A percentile compares a stretch with the other conserved stretches of the same genome.
Evolutionary conservation across 2,113 vertebrate genomes (phyloP).

Genomic region (Anarrhichthys ocellatus): DNA sequence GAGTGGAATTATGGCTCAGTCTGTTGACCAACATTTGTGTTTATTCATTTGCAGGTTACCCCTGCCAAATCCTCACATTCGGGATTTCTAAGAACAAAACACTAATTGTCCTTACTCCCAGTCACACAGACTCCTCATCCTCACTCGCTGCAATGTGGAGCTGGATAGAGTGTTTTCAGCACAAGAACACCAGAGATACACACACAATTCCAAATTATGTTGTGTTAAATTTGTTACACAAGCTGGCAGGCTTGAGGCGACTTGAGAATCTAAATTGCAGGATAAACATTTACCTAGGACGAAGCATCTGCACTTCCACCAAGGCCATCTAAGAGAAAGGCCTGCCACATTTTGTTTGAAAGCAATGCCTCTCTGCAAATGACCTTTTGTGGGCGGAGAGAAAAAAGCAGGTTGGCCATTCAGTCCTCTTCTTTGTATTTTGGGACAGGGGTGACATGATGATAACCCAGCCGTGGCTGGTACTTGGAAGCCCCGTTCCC

Average conservation of each 20-base stretch:
- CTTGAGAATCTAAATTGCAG: slow-evolving; percentile 45
- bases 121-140: slow-evolving; percentile 33
- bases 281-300: slow-evolving; percentile 58
- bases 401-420: slow-evolving; percentile 61
- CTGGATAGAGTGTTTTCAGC: slow-evolving; percentile 40
- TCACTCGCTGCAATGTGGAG: slow-evolving; percentile 16
- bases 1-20: background rate
- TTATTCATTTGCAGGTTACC: slow-evolving; percentile 35
- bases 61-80: slow-evolving; percentile 20
- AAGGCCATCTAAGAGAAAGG: slow-evolving; percentile 48
- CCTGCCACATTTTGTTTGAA: slow-evolving; percentile 67
- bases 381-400: slow-evolving; percentile 61
- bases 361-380: slow-evolving; percentile 65
- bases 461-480: slow-evolving; percentile 50
- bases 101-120: slow-evolving; percentile 40
- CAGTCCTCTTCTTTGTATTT: slow-evolving; percentile 34
- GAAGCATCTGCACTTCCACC: slow-evolving; percentile 9
- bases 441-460: slow-evolving; percentile 60
- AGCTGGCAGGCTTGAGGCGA: slow-evolving; percentile 23
- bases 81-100: slow-evolving; percentile 41
- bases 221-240: slow-evolving; percentile 5
- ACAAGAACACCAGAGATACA: slow-evolving; percentile 18
- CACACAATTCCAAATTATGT: slow-evolving; percentile 21
- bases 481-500: slow-evolving; percentile 63
- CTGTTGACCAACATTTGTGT: background rate